A percentile compares a stretch with the other conserved stretches of the same genome.
phyloP scores from a whole-genome alignment of 92 coral and sea anemone genomes.

The Actinernus sp. region DNA sequence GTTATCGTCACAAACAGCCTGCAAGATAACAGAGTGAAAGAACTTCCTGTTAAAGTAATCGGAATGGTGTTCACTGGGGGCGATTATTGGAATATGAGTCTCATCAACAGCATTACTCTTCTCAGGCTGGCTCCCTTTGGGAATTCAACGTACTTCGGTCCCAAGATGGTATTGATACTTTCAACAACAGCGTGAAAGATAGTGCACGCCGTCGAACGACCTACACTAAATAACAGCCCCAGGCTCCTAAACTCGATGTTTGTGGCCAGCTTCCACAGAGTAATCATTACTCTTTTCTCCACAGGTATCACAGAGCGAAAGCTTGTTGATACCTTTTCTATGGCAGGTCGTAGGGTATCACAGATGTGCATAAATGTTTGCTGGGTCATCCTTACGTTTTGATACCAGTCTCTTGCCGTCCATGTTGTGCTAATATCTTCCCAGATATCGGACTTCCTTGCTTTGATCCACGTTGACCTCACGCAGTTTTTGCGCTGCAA shows the following conservation, averaged over 20 bases:
- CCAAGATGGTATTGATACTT: conserved; percentile 2
- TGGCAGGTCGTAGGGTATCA: conserved; percentile 9
- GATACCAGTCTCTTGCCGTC: conserved; percentile 1
- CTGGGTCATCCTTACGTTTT: conserved; percentile 1
- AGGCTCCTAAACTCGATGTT: conserved; percentile 42
- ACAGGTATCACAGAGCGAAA: conserved; percentile 34
- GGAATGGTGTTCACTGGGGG: conserved; percentile 21
- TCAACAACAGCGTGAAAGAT: conserved; percentile 37
- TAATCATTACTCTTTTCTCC: conserved; percentile 20
- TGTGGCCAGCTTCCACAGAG: conserved; percentile 61
- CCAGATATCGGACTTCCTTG: conserved; percentile 1
- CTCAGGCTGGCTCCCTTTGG: conserved; percentile 11
- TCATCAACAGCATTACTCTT: conserved; percentile 31
- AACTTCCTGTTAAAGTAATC: conserved; percentile 31
- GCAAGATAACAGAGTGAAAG: conserved; percentile 24
- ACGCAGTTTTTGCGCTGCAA: too few relatives aligned
- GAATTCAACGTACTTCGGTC: conserved; percentile 8
- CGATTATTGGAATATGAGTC: conserved; percentile 33
- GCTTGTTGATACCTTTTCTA: conserved; percentile 6
- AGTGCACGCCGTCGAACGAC: conserved; percentile 39
- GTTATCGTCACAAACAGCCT: conserved; percentile 34
- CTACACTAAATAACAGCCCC: conserved; percentile 36
- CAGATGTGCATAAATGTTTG: conserved; percentile 15
- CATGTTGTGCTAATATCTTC: neutral
- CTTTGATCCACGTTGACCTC: conserved; percentile 6